Conservation (phyloP, 2,888 invertebrate genomes). For the Chloroclystis v-ata region DNA sequence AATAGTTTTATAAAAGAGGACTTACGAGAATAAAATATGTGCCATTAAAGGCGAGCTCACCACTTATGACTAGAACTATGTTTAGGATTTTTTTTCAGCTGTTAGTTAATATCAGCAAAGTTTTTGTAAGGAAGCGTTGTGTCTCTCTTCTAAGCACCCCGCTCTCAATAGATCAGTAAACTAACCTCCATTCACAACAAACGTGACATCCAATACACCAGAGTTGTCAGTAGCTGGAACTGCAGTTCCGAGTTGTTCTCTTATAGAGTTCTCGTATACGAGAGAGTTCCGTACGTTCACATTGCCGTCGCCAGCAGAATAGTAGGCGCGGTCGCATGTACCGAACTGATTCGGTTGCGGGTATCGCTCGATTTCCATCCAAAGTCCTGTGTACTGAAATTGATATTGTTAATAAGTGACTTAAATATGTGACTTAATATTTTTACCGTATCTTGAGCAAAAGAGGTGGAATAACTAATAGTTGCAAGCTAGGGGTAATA, state of each 20-base stretch:
- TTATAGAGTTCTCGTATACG: constrained; percentile 59
- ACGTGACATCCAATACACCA: constrained; percentile 74
- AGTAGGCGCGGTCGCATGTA: constrained; percentile 79
- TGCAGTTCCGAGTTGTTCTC: constrained; percentile 71
- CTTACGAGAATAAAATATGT: too few relatives aligned
- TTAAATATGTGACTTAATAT: neutral
- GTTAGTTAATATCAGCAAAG: too few relatives aligned
- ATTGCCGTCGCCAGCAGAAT: constrained; percentile 43
- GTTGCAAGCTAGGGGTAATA: too few relatives aligned
- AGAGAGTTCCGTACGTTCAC: constrained; percentile 44
- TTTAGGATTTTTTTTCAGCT: too few relatives aligned
- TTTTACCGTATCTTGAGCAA: too few relatives aligned
- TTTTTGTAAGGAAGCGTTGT: too few relatives aligned
- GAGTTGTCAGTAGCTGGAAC: constrained; percentile 62
- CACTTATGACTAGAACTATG: too few relatives aligned
- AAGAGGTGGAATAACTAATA: too few relatives aligned
- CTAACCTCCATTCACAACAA: constrained; percentile 72
- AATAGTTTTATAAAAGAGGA: too few relatives aligned
- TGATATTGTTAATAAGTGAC: neutral
- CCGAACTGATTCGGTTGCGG: constrained; percentile 79
- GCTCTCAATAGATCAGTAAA: neutral
- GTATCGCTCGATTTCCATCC: constrained; percentile 82
- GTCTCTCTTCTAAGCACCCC: too few relatives aligned
- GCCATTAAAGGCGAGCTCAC: too few relatives aligned
- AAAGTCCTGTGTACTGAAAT: constrained; percentile 60